These are phyloP conservation scores for Norana najaformis DNA, from an alignment of 2,888 invertebrate species.

Conservation along the genomic window DNA sequence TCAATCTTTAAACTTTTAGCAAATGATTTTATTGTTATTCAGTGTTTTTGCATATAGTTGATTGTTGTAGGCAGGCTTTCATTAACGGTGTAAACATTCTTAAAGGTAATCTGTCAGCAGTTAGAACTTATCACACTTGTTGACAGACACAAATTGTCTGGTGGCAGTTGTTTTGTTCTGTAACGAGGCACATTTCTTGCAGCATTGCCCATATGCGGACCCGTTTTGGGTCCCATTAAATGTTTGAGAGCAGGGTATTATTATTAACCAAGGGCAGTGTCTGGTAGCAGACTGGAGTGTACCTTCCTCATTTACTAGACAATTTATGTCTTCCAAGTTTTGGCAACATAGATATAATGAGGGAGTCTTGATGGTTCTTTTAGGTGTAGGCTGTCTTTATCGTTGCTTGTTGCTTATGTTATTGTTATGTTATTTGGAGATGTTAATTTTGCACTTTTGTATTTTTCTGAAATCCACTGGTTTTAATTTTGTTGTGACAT, in stretches of 20 bases:
- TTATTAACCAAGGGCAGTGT: not conserved
- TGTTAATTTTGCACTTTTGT: not conserved
- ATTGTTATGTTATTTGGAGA: not conserved
- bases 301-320: not conserved
- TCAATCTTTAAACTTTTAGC: not conserved
- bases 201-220: not conserved
- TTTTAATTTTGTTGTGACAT: not conserved
- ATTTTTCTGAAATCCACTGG: not conserved
- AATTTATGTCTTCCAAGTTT: not conserved
- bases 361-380: not conserved
- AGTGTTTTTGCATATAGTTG: not conserved
- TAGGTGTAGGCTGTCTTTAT: not conserved
- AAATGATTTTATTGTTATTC: not conserved
- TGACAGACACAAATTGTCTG: not conserved
- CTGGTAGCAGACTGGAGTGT: not conserved
- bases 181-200: not conserved
- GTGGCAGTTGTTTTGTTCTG: not conserved
- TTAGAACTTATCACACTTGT: not conserved
- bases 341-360: not conserved
- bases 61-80: not conserved
- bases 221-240: too few species aligned
- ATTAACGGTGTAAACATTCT: not conserved
- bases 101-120: not conserved
- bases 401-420: not conserved
- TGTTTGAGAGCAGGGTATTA: too few species aligned